Percentiles rank a stretch among this genome's conserved stretches.
phyloP scores from a whole-genome alignment of 2,797 vertebrate species.

The Tympanoctomys barrerae region DNA sequence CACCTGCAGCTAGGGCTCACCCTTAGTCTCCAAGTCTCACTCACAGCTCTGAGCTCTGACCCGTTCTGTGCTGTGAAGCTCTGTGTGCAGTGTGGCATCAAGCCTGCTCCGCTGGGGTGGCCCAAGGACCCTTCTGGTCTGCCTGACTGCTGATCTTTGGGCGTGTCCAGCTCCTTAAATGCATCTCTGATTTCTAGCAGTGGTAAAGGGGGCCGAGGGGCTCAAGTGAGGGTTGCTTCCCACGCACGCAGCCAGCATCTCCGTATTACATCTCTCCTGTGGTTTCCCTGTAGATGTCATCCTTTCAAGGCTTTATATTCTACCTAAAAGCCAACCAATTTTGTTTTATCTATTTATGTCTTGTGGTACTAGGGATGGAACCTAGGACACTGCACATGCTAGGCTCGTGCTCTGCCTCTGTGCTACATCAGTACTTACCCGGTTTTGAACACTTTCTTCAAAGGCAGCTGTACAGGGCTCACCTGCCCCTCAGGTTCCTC shows the following conservation, averaged over 20 bases:
- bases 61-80: neutral
- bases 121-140: neutral
- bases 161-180: neutral
- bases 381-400: neutral
- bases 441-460: neutral
- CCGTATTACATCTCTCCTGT: rapidly evolving
- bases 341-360: neutral
- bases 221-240: rapidly evolving
- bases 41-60: too few species aligned
- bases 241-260: rapidly evolving
- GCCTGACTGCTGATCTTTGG: neutral
- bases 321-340: neutral
- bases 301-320: neutral
- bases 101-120: neutral
- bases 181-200: rapidly evolving
- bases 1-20: neutral
- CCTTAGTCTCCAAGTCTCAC: rapidly evolving
- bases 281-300: neutral
- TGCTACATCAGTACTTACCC: neutral
- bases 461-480: neutral
- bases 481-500: too few species aligned
- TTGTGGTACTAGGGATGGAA: neutral
- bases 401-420: neutral
- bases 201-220: neutral
- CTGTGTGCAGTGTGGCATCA: neutral